These are phyloP conservation scores for Heliconius himera DNA, from an alignment of 1,140 invertebrate genomes.

Conservation along the genomic window DNA sequence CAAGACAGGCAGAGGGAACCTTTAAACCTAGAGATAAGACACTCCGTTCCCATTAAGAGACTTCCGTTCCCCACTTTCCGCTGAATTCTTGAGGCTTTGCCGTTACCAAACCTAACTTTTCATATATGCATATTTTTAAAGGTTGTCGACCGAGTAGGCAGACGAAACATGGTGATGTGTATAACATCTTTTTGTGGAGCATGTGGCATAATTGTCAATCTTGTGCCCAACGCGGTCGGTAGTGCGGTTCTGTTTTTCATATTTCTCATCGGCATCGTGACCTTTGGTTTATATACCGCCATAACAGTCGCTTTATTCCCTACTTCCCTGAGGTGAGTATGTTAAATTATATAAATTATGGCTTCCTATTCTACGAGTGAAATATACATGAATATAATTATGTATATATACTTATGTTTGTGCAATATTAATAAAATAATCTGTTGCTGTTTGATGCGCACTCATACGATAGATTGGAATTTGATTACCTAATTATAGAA, in stretches of 20 bases:
- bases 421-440: no score
- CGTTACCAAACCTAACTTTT: background rate
- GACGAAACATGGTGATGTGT: conserved; percentile 56
- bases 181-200: conserved; percentile 47
- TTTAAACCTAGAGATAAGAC: no score
- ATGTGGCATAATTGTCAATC: conserved; percentile 57
- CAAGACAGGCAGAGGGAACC: no score
- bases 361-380: no score
- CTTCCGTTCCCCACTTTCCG: no score
- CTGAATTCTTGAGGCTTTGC: no score
- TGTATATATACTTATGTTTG: no score
- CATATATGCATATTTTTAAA: conserved; percentile 24
- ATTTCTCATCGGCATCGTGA: conserved; percentile 49
- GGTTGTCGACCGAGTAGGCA: conserved; percentile 50
- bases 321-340: conserved; percentile 54
- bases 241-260: conserved; percentile 50
- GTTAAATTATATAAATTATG: background rate
- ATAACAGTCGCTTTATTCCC: conserved; percentile 60
- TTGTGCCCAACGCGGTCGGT: conserved; percentile 59
- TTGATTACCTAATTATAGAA: no score
- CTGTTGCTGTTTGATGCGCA: no score
- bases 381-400: no score
- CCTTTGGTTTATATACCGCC: conserved; percentile 57
- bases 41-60: no score
- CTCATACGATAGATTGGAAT: no score